Base-by-base conservation (phyloP, 37 sponge, comb jelly and placozoan genomes). In the Petrosia ficiformis region DNA sequence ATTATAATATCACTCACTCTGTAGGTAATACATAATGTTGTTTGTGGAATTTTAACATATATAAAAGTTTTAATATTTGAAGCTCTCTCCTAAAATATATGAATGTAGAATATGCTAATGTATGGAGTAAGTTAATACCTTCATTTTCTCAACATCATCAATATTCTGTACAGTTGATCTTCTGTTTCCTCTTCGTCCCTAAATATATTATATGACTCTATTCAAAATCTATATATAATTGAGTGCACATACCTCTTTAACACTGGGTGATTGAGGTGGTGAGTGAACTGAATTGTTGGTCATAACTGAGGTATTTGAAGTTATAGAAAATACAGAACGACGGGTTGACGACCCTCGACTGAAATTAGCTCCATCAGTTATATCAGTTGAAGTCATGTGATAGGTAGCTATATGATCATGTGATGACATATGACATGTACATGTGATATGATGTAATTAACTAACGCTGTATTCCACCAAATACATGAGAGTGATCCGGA, bases 21-120 rank as follows among this genome's bases (percentile, higher is more conserved):
- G 70, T 94, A 96, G 37, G 87, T 94, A 52, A 96, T 79, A 54
- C 79, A 84, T 0, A 96, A 70, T 38, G 97, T 77, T 28, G 80
- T 78, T 56, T 83, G 82, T 0, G 97, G 91, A 14, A 96, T 87
- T 74, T 96, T 96, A 44, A 96, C 83, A 60, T 96, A 96, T 32
- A 96, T 87, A 59, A 96, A 96, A 42, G 92, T 89, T 57, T 93
- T 93, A 59, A 82, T 87, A 28, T 87, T 61, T 39, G 79, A 75
- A 25, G 97, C 97, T 58, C 97, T 72, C 59, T 86, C 86, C 95
- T 95, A 80, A 21, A 65, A 56, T 42, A 44, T 3, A 68, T 2
- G 26, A n/a, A n/a, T n/a, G n/a, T n/a, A n/a, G n/a, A n/a, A n/a
- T n/a, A n/a, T n/a, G n/a, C n/a, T n/a, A n/a, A n/a, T n/a, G n/a